Evolutionary conservation across 2,797 vertebrate species (phyloP), one percentile per base, ranked within the genome.

Genomic region (Chromobotia macracanthus): DNA sequence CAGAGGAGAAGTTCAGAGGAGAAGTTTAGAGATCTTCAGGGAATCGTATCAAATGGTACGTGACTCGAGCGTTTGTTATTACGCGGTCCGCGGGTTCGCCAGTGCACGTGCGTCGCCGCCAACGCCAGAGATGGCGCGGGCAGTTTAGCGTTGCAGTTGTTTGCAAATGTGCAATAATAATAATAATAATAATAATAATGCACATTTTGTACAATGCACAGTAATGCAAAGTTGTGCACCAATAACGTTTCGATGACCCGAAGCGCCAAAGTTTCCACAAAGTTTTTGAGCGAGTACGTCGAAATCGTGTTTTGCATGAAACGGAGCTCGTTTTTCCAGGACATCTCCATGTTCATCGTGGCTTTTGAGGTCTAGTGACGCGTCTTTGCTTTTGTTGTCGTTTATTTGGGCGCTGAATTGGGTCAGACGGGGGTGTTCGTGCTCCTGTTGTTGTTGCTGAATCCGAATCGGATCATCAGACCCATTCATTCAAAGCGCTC

Each of bases 31-130:
- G 67, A 68, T 66, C 78, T 77, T 46, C 76, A 44, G 70, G 69
- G 61, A 67, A 23, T 66, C 44, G 41, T 51, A 72, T 38, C 51
- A 46, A 21, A 67, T 65, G 69, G 44, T 81, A 77, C 71, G 68
- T 50, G 56, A 72, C 61, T 19, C 21, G 50, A 83, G 38, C 51
- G 84, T 85, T 88, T 87, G 89, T 91, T 78, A 15, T 67, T 35
- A 50, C 55, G 44, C 21, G 11, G 50, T 56, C 23, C 41, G 18
- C 50, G 6, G 31, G 21, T 72, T 66, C 61, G 18, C 69, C 25
- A 12, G 51, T 18, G 68, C 74, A 67, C 74, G 53, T 72, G 67
- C 18, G 44, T 15, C 8, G n/a, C 11, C 8, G 11, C 28, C 1
- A 51, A 35, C 19, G 18, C 23, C 60, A 38, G 46, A n/a, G n/a